A percentile compares a stretch with the other conserved stretches of the same genome.
Conservation (phyloP, 2,888 invertebrate species). For the Clusia tigrina region DNA sequence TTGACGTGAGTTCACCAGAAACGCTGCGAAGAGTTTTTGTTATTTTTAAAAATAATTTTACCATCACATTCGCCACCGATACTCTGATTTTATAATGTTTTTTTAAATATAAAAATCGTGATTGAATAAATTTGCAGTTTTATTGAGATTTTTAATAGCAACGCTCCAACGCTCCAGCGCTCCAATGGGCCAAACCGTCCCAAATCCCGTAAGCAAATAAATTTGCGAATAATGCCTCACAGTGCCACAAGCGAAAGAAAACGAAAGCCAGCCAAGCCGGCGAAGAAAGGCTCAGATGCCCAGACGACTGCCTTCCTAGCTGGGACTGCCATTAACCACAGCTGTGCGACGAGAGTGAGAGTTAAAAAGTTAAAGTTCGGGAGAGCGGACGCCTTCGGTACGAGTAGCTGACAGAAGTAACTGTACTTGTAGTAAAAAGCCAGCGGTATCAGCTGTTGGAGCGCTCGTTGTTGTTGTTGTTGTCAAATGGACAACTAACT, state of each 20-base stretch:
- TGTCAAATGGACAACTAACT: neutral
- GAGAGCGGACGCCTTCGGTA: neutral
- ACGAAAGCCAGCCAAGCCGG: neutral
- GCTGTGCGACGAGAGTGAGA: constrained; percentile 2
- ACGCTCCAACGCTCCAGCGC: neutral
- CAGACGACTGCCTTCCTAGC: too few species aligned
- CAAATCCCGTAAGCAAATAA: neutral
- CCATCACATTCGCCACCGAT: neutral
- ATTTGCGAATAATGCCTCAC: neutral
- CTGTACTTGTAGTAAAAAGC: constrained; percentile 16
- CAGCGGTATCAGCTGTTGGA: too few species aligned
- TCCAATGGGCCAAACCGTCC: neutral
- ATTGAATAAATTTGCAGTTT: neutral
- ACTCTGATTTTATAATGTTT: too few species aligned
- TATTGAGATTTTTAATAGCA: neutral
- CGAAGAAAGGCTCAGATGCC: neutral
- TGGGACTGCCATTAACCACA: too few species aligned
- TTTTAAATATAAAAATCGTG: constrained; percentile 13
- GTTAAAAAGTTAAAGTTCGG: neutral
- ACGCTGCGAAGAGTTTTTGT: too few species aligned
- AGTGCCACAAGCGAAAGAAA: neutral
- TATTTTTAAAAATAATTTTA: too few species aligned
- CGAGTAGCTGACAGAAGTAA: neutral
- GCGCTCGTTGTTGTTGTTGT: neutral
- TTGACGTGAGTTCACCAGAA: too few species aligned